Conservation (phyloP, 2,888 invertebrate genomes). For the Erpobdella octoculata region DNA sequence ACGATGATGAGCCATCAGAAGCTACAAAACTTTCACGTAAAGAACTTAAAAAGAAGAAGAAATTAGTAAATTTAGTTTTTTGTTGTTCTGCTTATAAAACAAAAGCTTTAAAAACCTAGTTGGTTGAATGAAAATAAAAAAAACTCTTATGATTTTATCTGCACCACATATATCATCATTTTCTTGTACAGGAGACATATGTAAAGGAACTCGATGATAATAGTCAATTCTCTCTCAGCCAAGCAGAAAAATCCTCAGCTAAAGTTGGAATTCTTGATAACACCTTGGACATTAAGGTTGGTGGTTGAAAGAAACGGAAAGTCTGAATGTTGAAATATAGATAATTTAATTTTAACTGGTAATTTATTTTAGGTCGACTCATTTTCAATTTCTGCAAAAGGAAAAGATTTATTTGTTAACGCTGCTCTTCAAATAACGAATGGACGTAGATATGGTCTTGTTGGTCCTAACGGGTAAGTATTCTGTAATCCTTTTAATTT, state of each 20-base stretch:
- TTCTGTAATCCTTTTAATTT: not conserved
- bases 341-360: not conserved
- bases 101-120: no score
- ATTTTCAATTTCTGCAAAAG: slow-evolving; percentile 92
- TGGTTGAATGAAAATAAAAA: no score
- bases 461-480: slow-evolving; percentile 86
- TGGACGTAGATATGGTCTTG: slow-evolving; percentile 88
- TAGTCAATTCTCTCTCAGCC: slow-evolving; percentile 89
- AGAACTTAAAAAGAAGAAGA: slow-evolving; percentile 49
- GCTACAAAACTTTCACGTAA: slow-evolving; percentile 45
- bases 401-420: slow-evolving; percentile 92
- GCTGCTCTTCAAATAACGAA: slow-evolving; percentile 85
- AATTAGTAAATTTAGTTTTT: slow-evolving; percentile 40
- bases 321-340: not conserved
- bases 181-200: slow-evolving; percentile 40
- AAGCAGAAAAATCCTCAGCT: slow-evolving; percentile 57
- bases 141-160: not conserved
- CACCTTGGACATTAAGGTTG: slow-evolving; percentile 89
- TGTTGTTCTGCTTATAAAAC: no score
- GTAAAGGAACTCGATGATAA: slow-evolving; percentile 38
- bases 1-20: not conserved
- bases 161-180: not conserved
- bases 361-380: slow-evolving; percentile 62
- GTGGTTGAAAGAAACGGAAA: not conserved
- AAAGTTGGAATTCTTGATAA: slow-evolving; percentile 61